A percentile compares a stretch with the other conserved stretches of the same genome.
Conservation (phyloP, 2,113 vertebrate genomes). For the Notechis scutatus region DNA sequence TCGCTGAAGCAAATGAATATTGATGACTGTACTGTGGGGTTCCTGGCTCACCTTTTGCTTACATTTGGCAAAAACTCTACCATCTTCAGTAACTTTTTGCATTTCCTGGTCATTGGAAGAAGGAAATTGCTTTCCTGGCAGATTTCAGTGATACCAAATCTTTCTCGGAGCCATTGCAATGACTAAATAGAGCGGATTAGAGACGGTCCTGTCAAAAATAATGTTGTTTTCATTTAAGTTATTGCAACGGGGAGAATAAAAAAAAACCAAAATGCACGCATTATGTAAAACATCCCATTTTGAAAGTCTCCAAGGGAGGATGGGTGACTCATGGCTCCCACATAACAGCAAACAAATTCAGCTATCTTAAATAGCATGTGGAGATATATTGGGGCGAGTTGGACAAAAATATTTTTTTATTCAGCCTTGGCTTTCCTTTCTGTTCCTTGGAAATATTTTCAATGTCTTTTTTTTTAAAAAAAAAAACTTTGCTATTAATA, state of each 20-base stretch:
- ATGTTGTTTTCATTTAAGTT: slow-evolving; percentile 62
- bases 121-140: slow-evolving; percentile 53
- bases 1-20: neutral
- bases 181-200: slow-evolving; percentile 27
- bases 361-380: slow-evolving; percentile 41
- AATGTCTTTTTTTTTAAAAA: neutral
- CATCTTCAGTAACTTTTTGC: slow-evolving; percentile 27
- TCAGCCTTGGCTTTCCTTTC: slow-evolving; percentile 45
- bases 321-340: slow-evolving; percentile 55
- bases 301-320: slow-evolving; percentile 55
- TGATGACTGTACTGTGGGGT: slow-evolving; percentile 15
- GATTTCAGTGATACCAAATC: neutral
- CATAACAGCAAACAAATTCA: slow-evolving; percentile 34
- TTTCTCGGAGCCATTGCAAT: slow-evolving; percentile 1
- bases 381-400: slow-evolving; percentile 26
- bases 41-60: slow-evolving; percentile 4
- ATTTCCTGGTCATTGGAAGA: slow-evolving; percentile 45
- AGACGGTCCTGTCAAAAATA: slow-evolving; percentile 58
- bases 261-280: slow-evolving; percentile 34
- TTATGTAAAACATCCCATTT: slow-evolving; percentile 28
- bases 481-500: neutral
- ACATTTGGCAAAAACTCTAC: neutral
- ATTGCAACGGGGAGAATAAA: slow-evolving; percentile 45
- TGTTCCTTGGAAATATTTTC: slow-evolving; percentile 35
- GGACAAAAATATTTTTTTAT: slow-evolving; percentile 34